Base-by-base conservation (phyloP, 2,888 invertebrate species). In the Morpho deidamia region DNA sequence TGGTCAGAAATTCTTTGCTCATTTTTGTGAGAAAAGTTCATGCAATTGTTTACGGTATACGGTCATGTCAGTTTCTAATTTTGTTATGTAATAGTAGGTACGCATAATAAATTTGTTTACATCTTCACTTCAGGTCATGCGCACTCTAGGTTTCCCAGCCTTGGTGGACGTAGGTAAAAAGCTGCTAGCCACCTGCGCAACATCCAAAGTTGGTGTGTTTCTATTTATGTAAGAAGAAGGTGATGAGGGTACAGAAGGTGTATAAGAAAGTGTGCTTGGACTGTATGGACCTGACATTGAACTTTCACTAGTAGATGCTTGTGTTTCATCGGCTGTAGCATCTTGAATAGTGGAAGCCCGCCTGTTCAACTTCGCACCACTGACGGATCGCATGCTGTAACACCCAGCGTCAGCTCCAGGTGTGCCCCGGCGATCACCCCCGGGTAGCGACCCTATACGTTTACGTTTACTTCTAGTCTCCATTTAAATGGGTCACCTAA, bases 1-100 rank as follows among this genome's bases (percentile, higher is more conserved):
- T 61, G 58, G 11, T 61, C 58, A 39, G 61, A 38, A 10, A 58
- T 33, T 39, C 58, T 44, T 48, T 61, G 56, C 45, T 61, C 56
- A 59, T 41, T 45, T 10, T 32, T 12, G 9, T 11, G 52, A 49
- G 32, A 62, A 48, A n/a, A 8, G 43, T 11, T 39, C 11, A 23
- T 56, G 45, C 38, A 62, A 11, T 32, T 44, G 45, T 56, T 57
- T 52, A 32, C 61, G 43, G 44, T 57, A 59, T 4, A 53, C 23
- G 38, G 58, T 54, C 14, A 33, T 44, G 42, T 58, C 50, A 4
- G 52, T 54, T 44, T 57, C 57, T 35, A 56, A 23, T 8, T 52
- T n/a, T 8, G 59, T 61, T 8, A 59, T 52, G 39, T n/a, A 23
- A 9, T 44, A 55, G 38, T 56, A 61, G 8, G 33, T 23, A 10